Percentiles rank a stretch among this genome's conserved stretches.
Evolutionary conservation across 2,797 vertebrate species (phyloP).

Genomic region (Acestrorhynchus altus): DNA sequence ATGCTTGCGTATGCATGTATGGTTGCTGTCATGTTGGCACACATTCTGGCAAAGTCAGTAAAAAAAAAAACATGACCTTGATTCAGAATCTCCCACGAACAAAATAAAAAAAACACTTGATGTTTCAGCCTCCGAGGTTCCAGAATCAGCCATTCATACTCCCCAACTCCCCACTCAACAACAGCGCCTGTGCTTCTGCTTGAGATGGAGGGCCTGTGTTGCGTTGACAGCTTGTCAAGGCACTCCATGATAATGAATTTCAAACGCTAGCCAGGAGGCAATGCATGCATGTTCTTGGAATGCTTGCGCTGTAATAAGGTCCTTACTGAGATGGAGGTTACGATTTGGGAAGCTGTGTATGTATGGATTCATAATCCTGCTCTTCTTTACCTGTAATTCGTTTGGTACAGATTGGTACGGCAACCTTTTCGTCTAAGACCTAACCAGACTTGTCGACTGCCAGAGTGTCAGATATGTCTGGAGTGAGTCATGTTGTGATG

Average conservation of each 20-base stretch:
- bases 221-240: conserved; percentile 73
- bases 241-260: conserved; percentile 73
- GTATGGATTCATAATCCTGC: conserved; percentile 2
- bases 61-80: conserved; percentile 48
- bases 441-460: conserved; percentile 11
- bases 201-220: conserved; percentile 52
- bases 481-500: conserved; percentile 33
- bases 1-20: conserved; percentile 37
- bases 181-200: conserved; percentile 30
- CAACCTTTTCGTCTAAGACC: background rate
- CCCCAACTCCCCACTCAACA: conserved; percentile 38
- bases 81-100: conserved; percentile 52
- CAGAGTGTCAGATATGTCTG: conserved; percentile 45
- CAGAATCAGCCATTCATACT: conserved; percentile 24
- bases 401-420: background rate
- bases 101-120: background rate
- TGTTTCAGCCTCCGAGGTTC: conserved; percentile 2
- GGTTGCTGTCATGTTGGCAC: conserved; percentile 51
- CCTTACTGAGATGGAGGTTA: background rate
- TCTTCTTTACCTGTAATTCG: conserved; percentile 10
- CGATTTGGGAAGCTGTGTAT: background rate
- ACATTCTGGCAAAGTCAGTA: conserved; percentile 45
- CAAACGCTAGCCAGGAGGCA: conserved; percentile 59
- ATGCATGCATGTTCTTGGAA: conserved; percentile 40
- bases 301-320: conserved; percentile 21